phyloP scores from a whole-genome alignment of 2,888 invertebrate genomes.

The Blomia tropicalis region DNA sequence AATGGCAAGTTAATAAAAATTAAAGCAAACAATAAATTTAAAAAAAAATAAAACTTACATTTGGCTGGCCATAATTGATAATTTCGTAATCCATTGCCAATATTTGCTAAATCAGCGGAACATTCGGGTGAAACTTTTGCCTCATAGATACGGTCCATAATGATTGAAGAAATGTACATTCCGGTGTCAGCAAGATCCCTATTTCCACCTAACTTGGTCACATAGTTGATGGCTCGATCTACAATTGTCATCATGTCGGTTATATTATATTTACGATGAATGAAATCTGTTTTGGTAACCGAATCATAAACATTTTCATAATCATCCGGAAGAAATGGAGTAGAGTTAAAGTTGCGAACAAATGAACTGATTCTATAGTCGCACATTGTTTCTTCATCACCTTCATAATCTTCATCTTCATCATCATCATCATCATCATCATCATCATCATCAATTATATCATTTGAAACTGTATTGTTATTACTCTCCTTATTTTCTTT shows the following conservation, averaged over 20 bases:
- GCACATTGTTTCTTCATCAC: background rate
- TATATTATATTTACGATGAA: background rate
- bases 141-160: conserved; percentile 4
- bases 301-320: background rate
- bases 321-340: background rate
- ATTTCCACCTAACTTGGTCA: background rate
- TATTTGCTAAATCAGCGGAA: conserved; percentile 5
- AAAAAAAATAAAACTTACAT: background rate
- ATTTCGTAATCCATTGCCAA: background rate
- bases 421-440: conserved; percentile 6
- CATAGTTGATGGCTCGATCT: background rate
- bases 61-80: background rate
- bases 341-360: background rate
- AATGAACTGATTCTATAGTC: background rate
- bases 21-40: background rate
- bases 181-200: conserved; percentile 1
- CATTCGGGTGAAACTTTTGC: conserved; percentile 5
- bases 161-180: conserved; percentile 6
- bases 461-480: too few species aligned
- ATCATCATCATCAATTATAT: background rate
- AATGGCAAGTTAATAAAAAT: background rate
- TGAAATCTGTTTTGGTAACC: background rate
- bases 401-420: background rate
- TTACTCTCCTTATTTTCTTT: too few species aligned
- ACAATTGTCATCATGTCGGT: conserved; percentile 7